Evolutionary conservation across 2,113 vertebrate species (phyloP).

Genomic region (Malurus cyaneus): DNA sequence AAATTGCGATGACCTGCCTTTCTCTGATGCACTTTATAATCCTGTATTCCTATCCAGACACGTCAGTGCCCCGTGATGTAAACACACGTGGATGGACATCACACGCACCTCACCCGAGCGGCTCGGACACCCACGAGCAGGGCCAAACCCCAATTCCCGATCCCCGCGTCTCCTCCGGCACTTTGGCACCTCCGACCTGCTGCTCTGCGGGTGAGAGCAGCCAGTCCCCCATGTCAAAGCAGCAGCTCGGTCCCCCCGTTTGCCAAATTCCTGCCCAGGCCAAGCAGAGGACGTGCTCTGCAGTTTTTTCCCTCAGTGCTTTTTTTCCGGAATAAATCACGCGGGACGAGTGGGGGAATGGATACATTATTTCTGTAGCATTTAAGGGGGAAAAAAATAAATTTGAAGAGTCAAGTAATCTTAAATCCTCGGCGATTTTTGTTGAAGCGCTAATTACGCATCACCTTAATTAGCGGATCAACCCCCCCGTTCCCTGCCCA

Average conservation of each 20-base stretch:
- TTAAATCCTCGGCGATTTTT: slow-evolving; percentile 73
- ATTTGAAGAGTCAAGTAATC: background rate
- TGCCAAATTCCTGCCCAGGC: background rate
- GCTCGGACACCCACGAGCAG: background rate
- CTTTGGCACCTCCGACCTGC: background rate
- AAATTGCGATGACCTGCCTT: accelerated
- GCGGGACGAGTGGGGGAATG: background rate
- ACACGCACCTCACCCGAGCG: accelerated
- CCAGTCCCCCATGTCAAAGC: background rate
- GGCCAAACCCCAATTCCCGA: background rate
- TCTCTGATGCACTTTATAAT: background rate
- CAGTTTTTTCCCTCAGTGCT: background rate
- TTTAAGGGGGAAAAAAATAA: background rate
- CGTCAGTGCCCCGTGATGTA: accelerated
- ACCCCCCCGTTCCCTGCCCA: background rate
- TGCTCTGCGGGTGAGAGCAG: background rate
- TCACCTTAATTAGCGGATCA: slow-evolving; percentile 76
- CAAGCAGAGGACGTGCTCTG: background rate
- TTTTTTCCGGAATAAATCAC: background rate
- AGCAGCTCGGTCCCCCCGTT: background rate
- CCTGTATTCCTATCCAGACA: accelerated
- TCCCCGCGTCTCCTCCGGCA: background rate
- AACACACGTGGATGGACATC: background rate
- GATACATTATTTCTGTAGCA: background rate
- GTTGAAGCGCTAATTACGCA: slow-evolving; percentile 76